Conservation (phyloP, 2,797 vertebrate species). For the Galagoides demidoff region DNA sequence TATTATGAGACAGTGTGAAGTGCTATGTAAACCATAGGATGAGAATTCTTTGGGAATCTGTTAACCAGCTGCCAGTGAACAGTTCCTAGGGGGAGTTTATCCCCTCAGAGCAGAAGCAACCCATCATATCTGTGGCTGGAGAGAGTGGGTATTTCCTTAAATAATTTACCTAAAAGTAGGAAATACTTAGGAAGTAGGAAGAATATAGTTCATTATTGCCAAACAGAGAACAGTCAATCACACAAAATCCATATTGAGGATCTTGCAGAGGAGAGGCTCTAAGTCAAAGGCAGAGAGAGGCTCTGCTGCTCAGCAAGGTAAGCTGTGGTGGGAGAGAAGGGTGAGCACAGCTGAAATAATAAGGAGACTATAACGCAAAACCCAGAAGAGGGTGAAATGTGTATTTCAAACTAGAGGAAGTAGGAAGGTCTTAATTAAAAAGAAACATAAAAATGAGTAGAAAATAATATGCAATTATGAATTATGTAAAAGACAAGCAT, state of each 20-base stretch:
- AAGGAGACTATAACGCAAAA: not conserved
- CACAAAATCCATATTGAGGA: not conserved
- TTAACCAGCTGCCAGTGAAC: not conserved
- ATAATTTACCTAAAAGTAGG: not conserved
- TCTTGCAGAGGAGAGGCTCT: not conserved
- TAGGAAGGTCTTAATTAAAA: not conserved
- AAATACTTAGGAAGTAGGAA: not conserved
- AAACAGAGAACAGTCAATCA: not conserved
- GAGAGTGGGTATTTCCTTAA: not conserved
- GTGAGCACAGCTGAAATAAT: not conserved
- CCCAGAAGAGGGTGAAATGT: not conserved
- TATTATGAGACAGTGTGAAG: not conserved
- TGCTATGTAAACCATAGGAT: not conserved
- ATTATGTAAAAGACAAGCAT: not conserved
- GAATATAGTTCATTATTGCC: not conserved
- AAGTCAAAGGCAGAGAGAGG: not conserved
- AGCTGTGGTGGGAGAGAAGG: no score
- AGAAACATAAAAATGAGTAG: not conserved
- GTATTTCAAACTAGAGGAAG: not conserved
- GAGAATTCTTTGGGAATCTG: not conserved
- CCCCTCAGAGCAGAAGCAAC: not conserved
- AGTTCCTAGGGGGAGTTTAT: not conserved
- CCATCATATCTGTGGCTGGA: not conserved
- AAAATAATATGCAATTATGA: not conserved
- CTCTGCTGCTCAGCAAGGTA: not conserved